Conservation (phyloP, 2,113 vertebrate species). For the Balaenoptera acutorostrata region DNA sequence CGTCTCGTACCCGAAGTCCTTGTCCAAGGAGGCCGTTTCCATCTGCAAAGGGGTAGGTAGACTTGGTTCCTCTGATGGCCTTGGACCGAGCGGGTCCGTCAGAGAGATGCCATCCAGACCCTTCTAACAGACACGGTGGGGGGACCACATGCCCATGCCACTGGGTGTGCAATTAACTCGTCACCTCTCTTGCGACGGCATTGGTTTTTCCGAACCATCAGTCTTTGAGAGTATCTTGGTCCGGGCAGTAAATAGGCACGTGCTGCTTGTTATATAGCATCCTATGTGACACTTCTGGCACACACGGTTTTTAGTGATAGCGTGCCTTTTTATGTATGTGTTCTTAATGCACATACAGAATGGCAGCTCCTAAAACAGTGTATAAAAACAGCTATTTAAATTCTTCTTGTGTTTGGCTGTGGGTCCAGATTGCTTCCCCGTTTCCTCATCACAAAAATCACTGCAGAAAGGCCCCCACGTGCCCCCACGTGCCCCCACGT, state of each 20-base stretch:
- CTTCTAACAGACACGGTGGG: too few relatives aligned
- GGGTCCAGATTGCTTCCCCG: not conserved
- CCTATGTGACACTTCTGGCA: accelerated
- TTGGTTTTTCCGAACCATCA: not conserved
- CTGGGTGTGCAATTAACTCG: not conserved
- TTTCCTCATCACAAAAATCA: not conserved
- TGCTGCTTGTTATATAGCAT: not conserved
- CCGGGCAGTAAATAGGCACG: accelerated
- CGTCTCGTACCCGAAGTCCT: slow-evolving; percentile 96
- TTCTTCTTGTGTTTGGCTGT: not conserved
- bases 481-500: not conserved
- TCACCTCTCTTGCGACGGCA: accelerated
- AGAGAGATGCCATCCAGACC: not conserved
- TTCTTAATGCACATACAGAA: not conserved
- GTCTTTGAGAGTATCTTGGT: not conserved
- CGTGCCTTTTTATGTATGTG: accelerated
- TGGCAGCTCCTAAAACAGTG: not conserved
- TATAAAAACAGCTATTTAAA: not conserved
- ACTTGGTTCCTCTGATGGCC: accelerated
- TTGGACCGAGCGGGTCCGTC: accelerated
- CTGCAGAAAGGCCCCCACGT: not conserved
- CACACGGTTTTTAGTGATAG: not conserved
- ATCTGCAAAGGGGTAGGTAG: slow-evolving; percentile 98
- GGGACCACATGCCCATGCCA: accelerated
- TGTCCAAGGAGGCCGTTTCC: slow-evolving; percentile 98